Evolutionary conservation across 2,797 vertebrate species (phyloP), one percentile per base, ranked within the genome.

Genomic region (Dryobates pubescens): DNA sequence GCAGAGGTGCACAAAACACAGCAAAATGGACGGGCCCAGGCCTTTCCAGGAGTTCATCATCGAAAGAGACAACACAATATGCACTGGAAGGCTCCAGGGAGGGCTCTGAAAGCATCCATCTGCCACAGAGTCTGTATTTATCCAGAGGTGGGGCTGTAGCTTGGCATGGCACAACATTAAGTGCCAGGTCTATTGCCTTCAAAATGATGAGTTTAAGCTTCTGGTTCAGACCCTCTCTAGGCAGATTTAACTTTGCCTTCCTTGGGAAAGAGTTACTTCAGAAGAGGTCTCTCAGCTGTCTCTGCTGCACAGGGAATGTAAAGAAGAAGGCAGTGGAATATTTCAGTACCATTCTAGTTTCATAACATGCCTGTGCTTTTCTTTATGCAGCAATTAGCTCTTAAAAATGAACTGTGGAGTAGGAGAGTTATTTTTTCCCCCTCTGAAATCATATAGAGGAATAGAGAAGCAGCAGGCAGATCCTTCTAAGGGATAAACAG

Each of bases 21-120:
- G 68, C 83, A 89, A 94, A 93, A 92, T 72, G 43, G 75, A 72
- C 38, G 17, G 22, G 32, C 70, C 53, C 59, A 76, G 64, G 63
- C 59, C 67, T 93, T 94, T 88, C 24, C 34, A 95, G 73, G 79
- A 81, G 67, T 96, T 95, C 86, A 61, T 93, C 67, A 83, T 92
- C 87, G 63, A 81, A 89, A 88, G 16, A 83, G 85, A 83, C 49
- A 81, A 67, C 27, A 53, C 1, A 4, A 49, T 76, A 54, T 24
- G 3, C 58, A 68, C 45, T 86, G 64, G 32, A 91, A 81, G 57
- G 61, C 92, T 91, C 85, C 6, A 10, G 70, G 80, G 92, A 93
- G 78, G 59, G 45, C 81, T 92, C 89, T 91, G 81, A 88, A 79
- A 82, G 43, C 56, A 81, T 93, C 45, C 45, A 72, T 90, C 90